Conservation (phyloP, 2,113 vertebrate genomes). For the Cyphomyrus plagiostoma region DNA sequence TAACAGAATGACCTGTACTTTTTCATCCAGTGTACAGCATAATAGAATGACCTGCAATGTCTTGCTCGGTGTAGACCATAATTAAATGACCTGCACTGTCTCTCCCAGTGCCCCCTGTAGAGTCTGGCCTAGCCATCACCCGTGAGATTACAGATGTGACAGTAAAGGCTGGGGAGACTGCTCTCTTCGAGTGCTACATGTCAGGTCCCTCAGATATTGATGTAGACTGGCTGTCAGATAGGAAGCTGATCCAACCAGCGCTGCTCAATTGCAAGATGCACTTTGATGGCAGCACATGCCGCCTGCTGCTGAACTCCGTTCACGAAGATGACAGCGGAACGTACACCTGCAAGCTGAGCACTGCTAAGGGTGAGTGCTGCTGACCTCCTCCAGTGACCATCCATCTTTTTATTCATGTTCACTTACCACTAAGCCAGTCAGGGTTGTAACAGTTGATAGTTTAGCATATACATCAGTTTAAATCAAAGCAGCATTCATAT, state of each 20-base stretch:
- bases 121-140: conserved; percentile 75
- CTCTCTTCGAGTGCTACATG: conserved; percentile 87
- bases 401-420: neutral
- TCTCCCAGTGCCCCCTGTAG: conserved; percentile 66
- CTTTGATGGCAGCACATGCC: conserved; percentile 87
- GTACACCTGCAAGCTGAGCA: conserved; percentile 94
- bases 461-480: neutral
- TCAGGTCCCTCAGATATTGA: conserved; percentile 85
- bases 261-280: conserved; percentile 98
- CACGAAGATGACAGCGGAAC: conserved; percentile 91
- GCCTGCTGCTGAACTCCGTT: conserved; percentile 89
- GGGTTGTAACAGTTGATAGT: neutral
- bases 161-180: conserved; percentile 87
- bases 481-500: neutral
- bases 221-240: conserved; percentile 90
- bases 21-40: neutral
- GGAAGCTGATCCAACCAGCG: conserved; percentile 90
- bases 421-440: neutral
- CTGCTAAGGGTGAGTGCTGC: conserved; percentile 75
- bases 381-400: neutral
- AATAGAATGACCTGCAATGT: neutral
- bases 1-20: neutral
- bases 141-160: conserved; percentile 81
- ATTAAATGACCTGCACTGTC: neutral
- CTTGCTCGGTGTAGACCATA: neutral